Evolutionary conservation across 2,113 vertebrate species (phyloP), one percentile per base, ranked within the genome.

Genomic region (Plestiodon gilberti): DNA sequence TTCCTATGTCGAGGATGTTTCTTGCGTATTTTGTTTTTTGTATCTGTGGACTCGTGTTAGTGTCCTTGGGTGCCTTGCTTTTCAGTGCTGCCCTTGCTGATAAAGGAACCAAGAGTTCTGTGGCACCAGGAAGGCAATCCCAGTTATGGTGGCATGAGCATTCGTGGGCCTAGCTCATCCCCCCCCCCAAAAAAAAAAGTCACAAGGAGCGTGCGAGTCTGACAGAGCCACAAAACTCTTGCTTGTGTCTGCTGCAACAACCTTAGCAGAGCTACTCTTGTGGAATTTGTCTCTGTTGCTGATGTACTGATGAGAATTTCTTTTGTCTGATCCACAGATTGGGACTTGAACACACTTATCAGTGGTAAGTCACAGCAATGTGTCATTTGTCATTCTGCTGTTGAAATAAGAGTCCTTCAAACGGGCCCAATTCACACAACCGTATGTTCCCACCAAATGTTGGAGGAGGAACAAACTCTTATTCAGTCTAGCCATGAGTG

Each of bases 271-370:
- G 64, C 18, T 22, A 69, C 5, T 6, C 6, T n/a, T 64, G 14
- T n/a, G 9, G 61, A n/a, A 48, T 62, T n/a, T 3, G 22, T 13
- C 33, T 86, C 89, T 38, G 13, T 59, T 20, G 30, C 55, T 33
- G 38, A 11, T 86, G 79, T 87, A 87, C 33, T 95, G 78, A 95
- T 22, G 80, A 25, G 0, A 2, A 3, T 40, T 61, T 78, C 0
- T 91, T 93, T 85, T 94, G 94, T 91, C 92, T 18, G 25, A 95
- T 95, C 95, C 93, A 80, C 94, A 99, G 99, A 88, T 95, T 83
- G 78, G 98, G 97, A 92, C 95, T 98, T 35, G n/a, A 94, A 40
- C 96, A 98, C 55, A 73, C 94, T 71, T 99, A 99, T 93, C 96
- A 96, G 90, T 99, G 99, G 99, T 99, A 98, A 98, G 96, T 88